A percentile compares a stretch with the other conserved stretches of the same genome.
Conservation (phyloP, 2,113 vertebrate genomes). For the Haliaeetus leucogaster region DNA sequence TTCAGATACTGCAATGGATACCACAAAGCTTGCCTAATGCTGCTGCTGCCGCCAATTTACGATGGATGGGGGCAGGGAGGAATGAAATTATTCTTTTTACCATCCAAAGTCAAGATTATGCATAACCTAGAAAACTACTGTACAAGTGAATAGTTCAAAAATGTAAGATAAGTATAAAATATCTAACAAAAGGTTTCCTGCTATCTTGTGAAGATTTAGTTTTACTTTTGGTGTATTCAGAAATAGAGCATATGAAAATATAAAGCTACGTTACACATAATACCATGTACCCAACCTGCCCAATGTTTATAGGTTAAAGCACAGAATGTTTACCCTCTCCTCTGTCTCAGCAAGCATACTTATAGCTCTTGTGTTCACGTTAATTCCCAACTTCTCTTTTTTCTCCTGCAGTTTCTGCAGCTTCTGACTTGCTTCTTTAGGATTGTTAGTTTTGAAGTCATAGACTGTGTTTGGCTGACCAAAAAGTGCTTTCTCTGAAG, state of each 20-base stretch:
- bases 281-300: background rate
- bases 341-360: conserved; percentile 87
- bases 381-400: conserved; percentile 81
- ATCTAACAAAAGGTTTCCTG: background rate
- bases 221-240: background rate
- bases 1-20: background rate
- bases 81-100: background rate
- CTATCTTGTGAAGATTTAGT: background rate
- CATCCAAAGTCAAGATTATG: background rate
- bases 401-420: conserved; percentile 85
- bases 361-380: conserved; percentile 87
- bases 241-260: background rate
- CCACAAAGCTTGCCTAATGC: background rate
- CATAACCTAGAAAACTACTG: background rate
- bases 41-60: background rate
- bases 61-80: background rate
- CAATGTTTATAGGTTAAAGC: background rate
- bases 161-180: background rate
- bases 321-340: conserved; percentile 77
- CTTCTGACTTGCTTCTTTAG: conserved; percentile 80
- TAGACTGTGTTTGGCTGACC: conserved; percentile 88
- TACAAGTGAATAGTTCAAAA: background rate
- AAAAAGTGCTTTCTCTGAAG: conserved; percentile 85
- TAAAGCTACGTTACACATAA: background rate
- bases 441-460: conserved; percentile 87